Conservation (phyloP, 1,140 invertebrate genomes). For the honey bee (Apis mellifera) region DNA sequence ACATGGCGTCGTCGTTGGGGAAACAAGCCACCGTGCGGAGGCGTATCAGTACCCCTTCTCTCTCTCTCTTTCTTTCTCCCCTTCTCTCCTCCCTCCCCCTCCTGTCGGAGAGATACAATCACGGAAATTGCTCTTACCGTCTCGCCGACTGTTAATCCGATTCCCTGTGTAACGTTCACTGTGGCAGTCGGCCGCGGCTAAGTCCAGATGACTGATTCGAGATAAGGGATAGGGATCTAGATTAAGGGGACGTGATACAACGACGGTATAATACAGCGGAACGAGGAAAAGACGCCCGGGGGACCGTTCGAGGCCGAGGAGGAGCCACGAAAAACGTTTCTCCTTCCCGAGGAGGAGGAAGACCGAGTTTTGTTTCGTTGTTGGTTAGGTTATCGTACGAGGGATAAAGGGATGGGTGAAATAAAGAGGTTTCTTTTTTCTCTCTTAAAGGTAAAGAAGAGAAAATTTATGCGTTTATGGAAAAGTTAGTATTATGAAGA, state of each 20-base stretch:
- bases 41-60: slow-evolving; percentile 42
- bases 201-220: slow-evolving; percentile 55
- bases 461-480: too few relatives aligned
- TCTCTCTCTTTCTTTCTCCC: slow-evolving; percentile 26
- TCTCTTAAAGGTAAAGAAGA: too few relatives aligned
- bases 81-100: slow-evolving; percentile 41
- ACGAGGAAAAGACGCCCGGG: neutral
- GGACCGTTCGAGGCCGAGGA: neutral
- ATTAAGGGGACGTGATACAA: slow-evolving; percentile 32
- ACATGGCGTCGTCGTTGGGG: slow-evolving; percentile 7
- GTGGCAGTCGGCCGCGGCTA: slow-evolving; percentile 23
- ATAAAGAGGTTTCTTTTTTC: too few relatives aligned
- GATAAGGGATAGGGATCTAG: slow-evolving; percentile 58
- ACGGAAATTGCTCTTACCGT: slow-evolving; percentile 70
- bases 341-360: neutral
- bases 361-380: neutral
- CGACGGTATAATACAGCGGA: neutral
- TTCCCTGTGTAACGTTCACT: slow-evolving; percentile 53
- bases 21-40: slow-evolving; percentile 35
- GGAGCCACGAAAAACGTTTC: neutral
- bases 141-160: slow-evolving; percentile 69
- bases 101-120: slow-evolving; percentile 62
- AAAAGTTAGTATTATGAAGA: too few relatives aligned
- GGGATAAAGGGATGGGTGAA: too few relatives aligned
- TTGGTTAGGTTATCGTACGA: too few relatives aligned